Percentiles rank a stretch among this genome's conserved stretches.
Evolutionary conservation across 2,113 vertebrate species (phyloP).

Genomic region (Tympanuchus pallidicinctus): DNA sequence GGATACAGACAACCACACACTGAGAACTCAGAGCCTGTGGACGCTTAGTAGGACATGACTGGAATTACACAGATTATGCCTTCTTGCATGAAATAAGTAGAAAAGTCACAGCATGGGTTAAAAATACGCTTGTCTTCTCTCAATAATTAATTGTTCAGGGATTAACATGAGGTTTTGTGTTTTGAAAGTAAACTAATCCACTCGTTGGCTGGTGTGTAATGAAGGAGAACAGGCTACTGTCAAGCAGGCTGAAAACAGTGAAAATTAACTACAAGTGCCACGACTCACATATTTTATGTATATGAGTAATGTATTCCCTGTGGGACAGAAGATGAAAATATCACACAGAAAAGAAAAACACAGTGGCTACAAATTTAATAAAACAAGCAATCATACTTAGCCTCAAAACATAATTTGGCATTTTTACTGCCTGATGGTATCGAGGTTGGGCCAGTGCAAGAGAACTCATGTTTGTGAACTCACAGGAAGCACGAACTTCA

Average conservation of each 20-base stretch:
- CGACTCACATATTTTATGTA: constrained; percentile 37
- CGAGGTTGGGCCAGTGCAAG: not conserved
- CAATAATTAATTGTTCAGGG: constrained; percentile 56
- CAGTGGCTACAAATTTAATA: constrained; percentile 8
- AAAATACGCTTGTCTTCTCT: constrained; percentile 49
- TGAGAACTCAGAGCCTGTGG: not conserved
- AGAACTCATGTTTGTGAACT: not conserved
- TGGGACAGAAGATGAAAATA: constrained; percentile 35
- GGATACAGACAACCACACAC: rapidly evolving
- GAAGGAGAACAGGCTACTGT: constrained; percentile 55
- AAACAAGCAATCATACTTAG: not conserved
- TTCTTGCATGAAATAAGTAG: not conserved
- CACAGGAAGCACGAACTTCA: not conserved
- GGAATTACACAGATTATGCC: not conserved
- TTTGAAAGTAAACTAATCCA: constrained; percentile 55
- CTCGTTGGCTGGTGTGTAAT: constrained; percentile 26
- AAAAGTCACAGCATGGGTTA: constrained; percentile 1
- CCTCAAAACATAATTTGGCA: not conserved
- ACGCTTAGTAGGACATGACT: not conserved
- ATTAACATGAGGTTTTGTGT: constrained; percentile 43
- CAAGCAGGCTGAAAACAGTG: constrained; percentile 48
- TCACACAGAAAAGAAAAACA: constrained; percentile 27
- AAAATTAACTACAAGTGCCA: constrained; percentile 58
- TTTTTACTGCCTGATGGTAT: not conserved
- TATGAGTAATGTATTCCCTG: constrained; percentile 35